Percentiles rank a stretch among this genome's conserved stretches.
Conservation (phyloP, 2,888 invertebrate species). For the Pandemis corylana region DNA sequence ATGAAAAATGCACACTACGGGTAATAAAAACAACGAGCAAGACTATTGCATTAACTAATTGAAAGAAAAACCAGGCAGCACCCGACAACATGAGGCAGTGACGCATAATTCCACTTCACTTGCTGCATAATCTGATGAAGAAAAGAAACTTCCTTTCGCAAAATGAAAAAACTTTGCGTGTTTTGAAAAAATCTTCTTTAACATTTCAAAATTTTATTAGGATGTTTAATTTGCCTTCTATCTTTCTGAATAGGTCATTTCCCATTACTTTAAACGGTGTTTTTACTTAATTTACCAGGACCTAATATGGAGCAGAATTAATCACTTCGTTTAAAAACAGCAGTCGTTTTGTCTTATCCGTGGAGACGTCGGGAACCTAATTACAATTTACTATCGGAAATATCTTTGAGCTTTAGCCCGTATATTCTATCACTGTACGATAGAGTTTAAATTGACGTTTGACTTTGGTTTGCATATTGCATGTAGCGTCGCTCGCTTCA, state of each 20-base stretch:
- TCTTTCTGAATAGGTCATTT: slow-evolving; percentile 5
- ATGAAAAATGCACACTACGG: neutral
- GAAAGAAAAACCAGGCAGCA: neutral
- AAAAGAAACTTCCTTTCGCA: slow-evolving; percentile 6
- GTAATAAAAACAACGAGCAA: neutral
- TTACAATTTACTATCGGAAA: slow-evolving; percentile 13
- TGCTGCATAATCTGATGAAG: slow-evolving; percentile 19
- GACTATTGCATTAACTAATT: slow-evolving; percentile 4
- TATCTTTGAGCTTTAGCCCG: neutral
- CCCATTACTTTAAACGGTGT: neutral
- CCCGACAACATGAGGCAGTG: neutral
- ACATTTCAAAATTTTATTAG: slow-evolving; percentile 7
- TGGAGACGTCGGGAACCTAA: slow-evolving; percentile 10
- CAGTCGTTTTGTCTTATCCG: slow-evolving; percentile 24
- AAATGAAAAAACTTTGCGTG: slow-evolving; percentile 14
- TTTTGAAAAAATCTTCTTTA: neutral
- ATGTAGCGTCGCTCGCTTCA: slow-evolving; percentile 59
- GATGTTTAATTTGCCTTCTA: neutral
- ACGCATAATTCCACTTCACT: slow-evolving; percentile 8
- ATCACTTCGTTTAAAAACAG: slow-evolving; percentile 27
- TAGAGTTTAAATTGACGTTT: slow-evolving; percentile 9
- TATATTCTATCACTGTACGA: neutral
- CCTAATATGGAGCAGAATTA: slow-evolving; percentile 20
- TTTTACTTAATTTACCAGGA: slow-evolving; percentile 15
- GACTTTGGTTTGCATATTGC: neutral